Percentiles rank a stretch among this genome's conserved stretches.
These are phyloP conservation scores for Hoplodrina blanda DNA, from an alignment of 2,888 invertebrate species.

Conservation along the genomic window DNA sequence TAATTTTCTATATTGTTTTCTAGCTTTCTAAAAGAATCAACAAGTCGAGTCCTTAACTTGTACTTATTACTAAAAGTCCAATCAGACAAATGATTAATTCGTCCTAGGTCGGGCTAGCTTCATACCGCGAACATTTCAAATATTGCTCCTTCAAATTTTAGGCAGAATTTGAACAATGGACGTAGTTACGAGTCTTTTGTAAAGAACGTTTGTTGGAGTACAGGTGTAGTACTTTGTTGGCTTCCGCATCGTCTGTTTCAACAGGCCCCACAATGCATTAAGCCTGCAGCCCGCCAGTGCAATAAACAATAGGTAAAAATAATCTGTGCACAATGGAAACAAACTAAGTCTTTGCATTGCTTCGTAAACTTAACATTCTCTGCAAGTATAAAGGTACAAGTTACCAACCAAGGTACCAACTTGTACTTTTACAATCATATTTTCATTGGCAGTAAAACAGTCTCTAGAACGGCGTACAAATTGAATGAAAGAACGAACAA, in stretches of 20 bases:
- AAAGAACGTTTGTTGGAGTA: not conserved
- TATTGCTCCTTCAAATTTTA: not conserved
- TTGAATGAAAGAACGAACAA: not conserved
- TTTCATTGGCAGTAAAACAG: constrained; percentile 1
- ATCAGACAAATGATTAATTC: no score
- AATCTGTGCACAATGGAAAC: constrained; percentile 1
- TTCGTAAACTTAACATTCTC: not conserved
- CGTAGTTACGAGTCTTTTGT: constrained; percentile 4
- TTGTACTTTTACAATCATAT: not conserved
- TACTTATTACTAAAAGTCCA: no score
- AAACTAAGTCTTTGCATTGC: not conserved
- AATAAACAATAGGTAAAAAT: constrained; percentile 2
- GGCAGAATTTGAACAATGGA: not conserved
- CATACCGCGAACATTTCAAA: not conserved
- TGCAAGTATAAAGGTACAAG: no score
- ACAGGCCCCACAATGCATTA: not conserved
- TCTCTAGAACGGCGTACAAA: not conserved
- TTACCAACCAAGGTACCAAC: no score
- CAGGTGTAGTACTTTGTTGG: no score
- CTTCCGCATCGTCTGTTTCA: not conserved
- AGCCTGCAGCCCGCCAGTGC: not conserved
- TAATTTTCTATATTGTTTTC: not conserved
- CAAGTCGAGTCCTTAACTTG: no score
- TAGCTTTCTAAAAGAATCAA: no score
- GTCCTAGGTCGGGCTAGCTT: not conserved